Evolutionary conservation across 2,888 invertebrate genomes (phyloP).

Genomic region (Parthenolecanium corni): DNA sequence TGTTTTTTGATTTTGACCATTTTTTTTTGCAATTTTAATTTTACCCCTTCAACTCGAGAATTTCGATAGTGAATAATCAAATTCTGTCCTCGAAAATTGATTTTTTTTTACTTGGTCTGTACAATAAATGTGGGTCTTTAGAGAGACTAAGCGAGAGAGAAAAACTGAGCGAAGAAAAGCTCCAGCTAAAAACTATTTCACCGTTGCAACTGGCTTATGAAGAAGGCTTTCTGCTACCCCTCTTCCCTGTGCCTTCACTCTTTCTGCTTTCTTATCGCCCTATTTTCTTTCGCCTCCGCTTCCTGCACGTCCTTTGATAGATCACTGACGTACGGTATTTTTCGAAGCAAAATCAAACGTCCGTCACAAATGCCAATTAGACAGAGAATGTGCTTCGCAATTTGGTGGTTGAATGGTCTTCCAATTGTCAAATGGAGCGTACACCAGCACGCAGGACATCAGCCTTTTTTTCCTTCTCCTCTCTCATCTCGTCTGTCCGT

Average conservation of each 20-base stretch:
- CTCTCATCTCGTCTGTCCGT: neutral
- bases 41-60: no score
- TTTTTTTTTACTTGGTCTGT: no score
- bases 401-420: slow-evolving; percentile 29
- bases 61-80: no score
- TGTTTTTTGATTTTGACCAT: no score
- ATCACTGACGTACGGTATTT: slow-evolving; percentile 25
- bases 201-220: no score
- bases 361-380: slow-evolving; percentile 30
- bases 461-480: neutral
- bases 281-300: neutral
- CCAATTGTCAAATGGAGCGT: slow-evolving; percentile 28
- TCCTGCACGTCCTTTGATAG: slow-evolving; percentile 16
- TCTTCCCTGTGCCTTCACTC: neutral
- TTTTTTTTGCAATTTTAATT: no score
- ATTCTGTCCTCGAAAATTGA: no score
- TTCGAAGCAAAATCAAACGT: slow-evolving; percentile 27
- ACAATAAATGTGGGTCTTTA: no score
- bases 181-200: no score
- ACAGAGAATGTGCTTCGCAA: slow-evolving; percentile 26
- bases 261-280: neutral
- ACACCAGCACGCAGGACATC: slow-evolving; percentile 24
- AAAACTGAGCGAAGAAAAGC: no score
- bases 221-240: neutral
- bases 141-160: no score